phyloP scores from a whole-genome alignment of 2,113 vertebrate genomes.

The Miniopterus natalensis region DNA sequence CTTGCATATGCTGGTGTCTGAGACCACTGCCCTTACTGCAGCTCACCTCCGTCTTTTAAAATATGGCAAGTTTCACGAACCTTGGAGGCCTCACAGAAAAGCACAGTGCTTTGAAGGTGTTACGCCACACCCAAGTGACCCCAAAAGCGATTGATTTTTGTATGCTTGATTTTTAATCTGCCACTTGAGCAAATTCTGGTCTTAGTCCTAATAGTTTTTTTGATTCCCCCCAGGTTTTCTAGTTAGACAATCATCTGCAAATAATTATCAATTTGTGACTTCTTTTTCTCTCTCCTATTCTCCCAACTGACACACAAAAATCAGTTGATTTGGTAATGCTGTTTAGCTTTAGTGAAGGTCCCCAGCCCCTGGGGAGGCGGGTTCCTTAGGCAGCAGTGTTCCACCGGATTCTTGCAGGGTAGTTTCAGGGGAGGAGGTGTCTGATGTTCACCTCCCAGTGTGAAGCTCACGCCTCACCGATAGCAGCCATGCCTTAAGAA shows the following conservation, averaged over 20 bases:
- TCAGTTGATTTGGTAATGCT: conserved; percentile 41
- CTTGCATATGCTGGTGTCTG: background rate
- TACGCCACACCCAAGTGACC: conserved; percentile 27
- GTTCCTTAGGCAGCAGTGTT: conserved; percentile 21
- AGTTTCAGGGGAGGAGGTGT: background rate
- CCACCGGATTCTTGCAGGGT: conserved; percentile 5
- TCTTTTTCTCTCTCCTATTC: background rate
- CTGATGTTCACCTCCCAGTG: background rate
- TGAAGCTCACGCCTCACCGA: conserved; percentile 27
- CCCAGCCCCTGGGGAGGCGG: background rate
- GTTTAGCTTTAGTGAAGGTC: conserved; percentile 57
- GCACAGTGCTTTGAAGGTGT: conserved; percentile 61
- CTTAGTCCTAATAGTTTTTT: conserved; percentile 24
- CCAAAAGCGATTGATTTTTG: conserved; percentile 8
- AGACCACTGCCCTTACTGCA: background rate
- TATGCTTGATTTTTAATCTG: background rate
- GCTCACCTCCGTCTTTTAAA: conserved; percentile 25
- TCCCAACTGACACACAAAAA: conserved; percentile 46
- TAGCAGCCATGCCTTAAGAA: conserved; percentile 79
- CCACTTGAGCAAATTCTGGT: conserved; percentile 56
- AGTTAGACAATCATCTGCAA: conserved; percentile 78
- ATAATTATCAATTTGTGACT: conserved; percentile 12
- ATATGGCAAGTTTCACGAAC: conserved; percentile 46
- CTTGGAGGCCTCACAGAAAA: conserved; percentile 29
- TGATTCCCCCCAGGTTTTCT: conserved; percentile 37